Evolutionary conservation across 2,888 invertebrate species (phyloP).

Genomic region (Ornithoptera alexandrae): DNA sequence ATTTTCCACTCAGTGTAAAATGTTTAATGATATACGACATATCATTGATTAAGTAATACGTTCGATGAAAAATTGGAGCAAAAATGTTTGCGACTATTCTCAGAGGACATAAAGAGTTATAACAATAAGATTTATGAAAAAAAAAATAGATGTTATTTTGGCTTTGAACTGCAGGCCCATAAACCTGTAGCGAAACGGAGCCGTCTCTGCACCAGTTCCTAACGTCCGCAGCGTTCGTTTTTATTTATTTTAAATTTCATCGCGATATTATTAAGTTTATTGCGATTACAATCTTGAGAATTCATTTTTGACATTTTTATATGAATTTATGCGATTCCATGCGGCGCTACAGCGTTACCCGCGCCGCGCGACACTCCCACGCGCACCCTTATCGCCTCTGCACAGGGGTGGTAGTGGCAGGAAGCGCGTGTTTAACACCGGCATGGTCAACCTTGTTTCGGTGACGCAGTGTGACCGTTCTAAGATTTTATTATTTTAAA

Average conservation of each 20-base stretch:
- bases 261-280: constrained; percentile 77
- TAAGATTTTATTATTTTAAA: constrained; percentile 77
- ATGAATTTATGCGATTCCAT: constrained; percentile 73
- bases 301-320: constrained; percentile 79
- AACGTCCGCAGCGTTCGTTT: constrained; percentile 63
- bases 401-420: constrained; percentile 50
- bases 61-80: no score
- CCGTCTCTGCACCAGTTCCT: constrained; percentile 66
- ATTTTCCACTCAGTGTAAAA: no score
- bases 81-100: no score
- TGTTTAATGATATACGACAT: no score
- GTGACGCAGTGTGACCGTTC: constrained; percentile 71
- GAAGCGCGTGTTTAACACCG: constrained; percentile 33
- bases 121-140: no score
- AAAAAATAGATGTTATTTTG: no score
- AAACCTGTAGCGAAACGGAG: no score
- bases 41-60: no score
- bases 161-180: no score
- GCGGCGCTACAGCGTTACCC: constrained; percentile 44
- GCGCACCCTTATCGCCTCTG: constrained; percentile 39
- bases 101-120: no score
- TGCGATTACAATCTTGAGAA: constrained; percentile 78
- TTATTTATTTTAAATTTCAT: constrained; percentile 75
- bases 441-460: constrained; percentile 44
- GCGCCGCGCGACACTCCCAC: constrained; percentile 23